Evolutionary conservation across 2,888 invertebrate species (phyloP).

Genomic region (Cacoxenus indagator): DNA sequence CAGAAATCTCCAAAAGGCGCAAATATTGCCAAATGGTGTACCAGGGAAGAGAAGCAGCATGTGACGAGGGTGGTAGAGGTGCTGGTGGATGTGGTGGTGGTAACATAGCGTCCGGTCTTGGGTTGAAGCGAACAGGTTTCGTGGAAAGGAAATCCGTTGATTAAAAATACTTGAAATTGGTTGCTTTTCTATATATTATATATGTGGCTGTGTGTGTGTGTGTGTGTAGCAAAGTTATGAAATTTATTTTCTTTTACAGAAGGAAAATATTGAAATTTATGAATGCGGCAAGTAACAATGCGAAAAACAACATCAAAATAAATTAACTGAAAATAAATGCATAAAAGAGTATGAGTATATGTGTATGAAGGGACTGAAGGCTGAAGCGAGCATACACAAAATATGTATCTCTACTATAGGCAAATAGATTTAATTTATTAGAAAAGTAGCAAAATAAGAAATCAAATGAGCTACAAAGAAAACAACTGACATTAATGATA

Average conservation of each 20-base stretch:
- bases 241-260: constrained; percentile 12
- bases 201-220: neutral
- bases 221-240: constrained; percentile 9
- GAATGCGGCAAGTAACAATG: neutral
- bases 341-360: neutral
- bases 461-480: neutral
- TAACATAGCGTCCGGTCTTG: neutral
- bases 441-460: constrained; percentile 1
- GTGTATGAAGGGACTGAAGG: neutral
- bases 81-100: neutral
- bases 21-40: neutral
- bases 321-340: neutral
- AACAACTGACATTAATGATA: constrained; percentile 52
- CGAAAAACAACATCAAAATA: neutral
- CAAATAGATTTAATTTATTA: constrained; percentile 7
- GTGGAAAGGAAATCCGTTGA: constrained; percentile 3
- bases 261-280: constrained; percentile 14
- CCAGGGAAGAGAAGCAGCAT: neutral
- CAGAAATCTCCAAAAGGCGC: neutral
- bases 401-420: neutral
- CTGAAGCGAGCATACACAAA: neutral
- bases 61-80: neutral
- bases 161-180: constrained; percentile 21
- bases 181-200: neutral
- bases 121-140: constrained; percentile 13